A percentile compares a stretch with the other conserved stretches of the same genome.
phyloP scores from a whole-genome alignment of 2,113 vertebrate genomes.

The Tragelaphus buxtoni region DNA sequence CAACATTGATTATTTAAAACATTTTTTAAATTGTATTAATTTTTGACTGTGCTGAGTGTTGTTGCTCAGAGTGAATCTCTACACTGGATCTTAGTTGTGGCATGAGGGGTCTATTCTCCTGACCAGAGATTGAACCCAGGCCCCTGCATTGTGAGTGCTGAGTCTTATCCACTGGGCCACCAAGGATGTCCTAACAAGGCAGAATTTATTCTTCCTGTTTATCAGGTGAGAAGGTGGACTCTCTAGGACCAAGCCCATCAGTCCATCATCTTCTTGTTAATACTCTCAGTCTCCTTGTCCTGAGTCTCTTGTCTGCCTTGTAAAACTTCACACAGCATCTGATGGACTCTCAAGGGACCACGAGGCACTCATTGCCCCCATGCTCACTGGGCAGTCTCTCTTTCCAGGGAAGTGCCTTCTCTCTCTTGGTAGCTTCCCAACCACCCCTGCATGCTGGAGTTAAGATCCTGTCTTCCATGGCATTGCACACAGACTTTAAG shows the following conservation, averaged over 20 bases:
- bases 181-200: neutral
- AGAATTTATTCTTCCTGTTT: neutral
- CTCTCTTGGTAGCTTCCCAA: neutral
- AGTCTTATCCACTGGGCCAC: neutral
- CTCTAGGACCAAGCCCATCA: neutral
- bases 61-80: neutral
- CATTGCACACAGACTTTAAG: neutral
- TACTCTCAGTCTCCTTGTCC: neutral
- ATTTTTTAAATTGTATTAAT: accelerated
- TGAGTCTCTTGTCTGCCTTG: neutral
- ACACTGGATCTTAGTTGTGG: neutral
- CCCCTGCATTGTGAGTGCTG: neutral
- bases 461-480: neutral
- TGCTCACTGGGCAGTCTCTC: neutral
- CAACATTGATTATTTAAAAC: neutral
- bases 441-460: neutral
- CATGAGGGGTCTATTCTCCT: neutral
- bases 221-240: neutral
- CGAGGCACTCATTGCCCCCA: too few species aligned
- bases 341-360: neutral
- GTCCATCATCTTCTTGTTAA: neutral
- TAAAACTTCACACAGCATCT: neutral
- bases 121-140: neutral
- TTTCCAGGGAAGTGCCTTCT: neutral
- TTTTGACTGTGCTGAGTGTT: neutral